Evolutionary conservation across 2,888 invertebrate genomes (phyloP).

Genomic region (Bellardia bayeri): DNA sequence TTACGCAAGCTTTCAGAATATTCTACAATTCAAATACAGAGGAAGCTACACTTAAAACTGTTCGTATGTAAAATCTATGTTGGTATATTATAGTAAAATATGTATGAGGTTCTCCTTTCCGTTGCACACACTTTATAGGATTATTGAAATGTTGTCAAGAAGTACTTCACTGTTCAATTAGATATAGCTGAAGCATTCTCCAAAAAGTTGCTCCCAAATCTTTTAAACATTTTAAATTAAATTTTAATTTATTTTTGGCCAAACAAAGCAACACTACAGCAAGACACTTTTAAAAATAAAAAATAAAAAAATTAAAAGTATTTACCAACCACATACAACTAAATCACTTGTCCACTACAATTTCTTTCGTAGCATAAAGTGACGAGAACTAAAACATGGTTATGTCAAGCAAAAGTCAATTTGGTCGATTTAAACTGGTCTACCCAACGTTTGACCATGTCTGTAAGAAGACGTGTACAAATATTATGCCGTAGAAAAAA

Average conservation of each 20-base stretch:
- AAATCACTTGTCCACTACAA: constrained; percentile 57
- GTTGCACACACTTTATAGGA: no score
- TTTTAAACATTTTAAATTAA: background rate
- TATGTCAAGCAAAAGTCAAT: constrained; percentile 67
- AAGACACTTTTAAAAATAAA: constrained; percentile 16
- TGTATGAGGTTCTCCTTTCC: no score
- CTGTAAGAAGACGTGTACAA: constrained; percentile 67
- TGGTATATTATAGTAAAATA: no score
- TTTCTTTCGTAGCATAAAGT: constrained; percentile 63
- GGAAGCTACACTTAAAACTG: no score
- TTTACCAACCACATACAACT: constrained; percentile 35
- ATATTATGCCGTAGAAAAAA: constrained; percentile 62
- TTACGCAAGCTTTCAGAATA: no score
- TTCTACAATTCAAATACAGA: no score
- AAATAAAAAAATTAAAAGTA: constrained; percentile 26
- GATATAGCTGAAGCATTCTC: no score
- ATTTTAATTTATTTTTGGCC: constrained; percentile 33
- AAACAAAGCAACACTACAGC: constrained; percentile 12
- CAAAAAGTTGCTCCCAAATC: background rate
- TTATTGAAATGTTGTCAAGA: no score
- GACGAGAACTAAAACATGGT: constrained; percentile 68
- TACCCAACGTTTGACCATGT: constrained; percentile 66
- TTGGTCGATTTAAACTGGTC: constrained; percentile 71
- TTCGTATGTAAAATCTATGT: no score
- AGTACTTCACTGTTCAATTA: no score